Percentiles rank a stretch among this genome's conserved stretches.
phyloP scores from a whole-genome alignment of 2,113 vertebrate species.

The Gymnobelideus leadbeateri region DNA sequence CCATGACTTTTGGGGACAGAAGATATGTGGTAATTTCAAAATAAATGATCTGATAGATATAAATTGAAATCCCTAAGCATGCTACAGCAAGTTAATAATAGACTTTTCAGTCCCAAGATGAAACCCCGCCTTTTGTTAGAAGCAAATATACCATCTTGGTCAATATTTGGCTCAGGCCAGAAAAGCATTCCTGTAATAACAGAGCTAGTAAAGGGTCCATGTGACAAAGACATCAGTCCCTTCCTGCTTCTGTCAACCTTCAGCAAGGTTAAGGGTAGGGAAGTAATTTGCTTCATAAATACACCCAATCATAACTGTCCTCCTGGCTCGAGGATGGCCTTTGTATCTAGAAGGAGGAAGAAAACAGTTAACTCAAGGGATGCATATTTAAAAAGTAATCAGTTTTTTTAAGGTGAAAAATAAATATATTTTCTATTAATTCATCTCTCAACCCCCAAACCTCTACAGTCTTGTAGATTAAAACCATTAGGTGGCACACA shows the following conservation, averaged over 20 bases:
- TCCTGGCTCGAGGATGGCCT: slow-evolving; percentile 10
- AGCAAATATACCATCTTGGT: slow-evolving; percentile 35
- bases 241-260: slow-evolving; percentile 27
- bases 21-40: neutral
- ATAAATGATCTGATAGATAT: neutral
- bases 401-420: slow-evolving; percentile 33
- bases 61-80: neutral
- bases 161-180: neutral
- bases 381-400: neutral
- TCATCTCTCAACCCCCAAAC: neutral
- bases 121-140: neutral
- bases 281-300: neutral
- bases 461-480: slow-evolving; percentile 33
- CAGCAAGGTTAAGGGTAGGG: slow-evolving; percentile 13
- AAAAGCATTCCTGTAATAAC: slow-evolving; percentile 8
- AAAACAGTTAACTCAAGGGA: neutral
- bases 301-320: neutral
- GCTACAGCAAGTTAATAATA: neutral
- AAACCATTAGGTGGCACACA: neutral
- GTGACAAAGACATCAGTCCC: neutral
- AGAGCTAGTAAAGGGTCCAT: slow-evolving; percentile 1
- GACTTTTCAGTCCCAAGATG: slow-evolving; percentile 14
- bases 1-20: neutral
- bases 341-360: slow-evolving; percentile 34
- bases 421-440: slow-evolving; percentile 14